These are phyloP conservation scores for Tachypleus tridentatus DNA, from an alignment of 1,140 invertebrate genomes.

Conservation along the genomic window DNA sequence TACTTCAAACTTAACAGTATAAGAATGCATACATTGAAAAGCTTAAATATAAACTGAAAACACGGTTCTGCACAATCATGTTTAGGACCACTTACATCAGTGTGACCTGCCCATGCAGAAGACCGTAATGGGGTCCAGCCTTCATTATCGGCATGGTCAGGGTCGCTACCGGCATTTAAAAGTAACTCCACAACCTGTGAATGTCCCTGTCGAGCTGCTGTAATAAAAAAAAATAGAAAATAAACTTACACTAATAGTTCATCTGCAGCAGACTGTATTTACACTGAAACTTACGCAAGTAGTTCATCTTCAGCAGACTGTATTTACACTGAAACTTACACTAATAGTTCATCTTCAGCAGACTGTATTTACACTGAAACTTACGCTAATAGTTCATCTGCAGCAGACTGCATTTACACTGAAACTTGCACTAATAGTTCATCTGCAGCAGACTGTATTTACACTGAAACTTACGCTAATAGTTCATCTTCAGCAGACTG, in stretches of 20 bases:
- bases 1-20: too few species aligned
- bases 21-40: too few species aligned
- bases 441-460: too few species aligned
- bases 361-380: too few species aligned
- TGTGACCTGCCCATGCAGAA: constrained; percentile 85
- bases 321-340: too few species aligned
- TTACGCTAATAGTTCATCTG: not conserved
- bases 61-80: too few species aligned
- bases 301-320: too few species aligned
- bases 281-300: not conserved
- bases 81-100: constrained; percentile 37
- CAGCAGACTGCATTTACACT: too few species aligned
- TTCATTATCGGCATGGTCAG: constrained; percentile 35
- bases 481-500: too few species aligned
- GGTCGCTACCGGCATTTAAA: constrained; percentile 30
- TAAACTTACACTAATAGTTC: not conserved
- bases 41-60: too few species aligned
- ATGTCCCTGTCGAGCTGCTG: constrained; percentile 53
- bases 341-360: too few species aligned
- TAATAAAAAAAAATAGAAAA: not conserved
- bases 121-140: constrained; percentile 41
- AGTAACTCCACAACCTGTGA: constrained; percentile 31
- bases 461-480: not conserved
- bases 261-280: too few species aligned
- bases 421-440: not conserved